A percentile compares a stretch with the other conserved stretches of the same genome.
These are phyloP conservation scores for Radopholus similis DNA, from an alignment of 1,140 invertebrate genomes.

Conservation along the genomic window DNA sequence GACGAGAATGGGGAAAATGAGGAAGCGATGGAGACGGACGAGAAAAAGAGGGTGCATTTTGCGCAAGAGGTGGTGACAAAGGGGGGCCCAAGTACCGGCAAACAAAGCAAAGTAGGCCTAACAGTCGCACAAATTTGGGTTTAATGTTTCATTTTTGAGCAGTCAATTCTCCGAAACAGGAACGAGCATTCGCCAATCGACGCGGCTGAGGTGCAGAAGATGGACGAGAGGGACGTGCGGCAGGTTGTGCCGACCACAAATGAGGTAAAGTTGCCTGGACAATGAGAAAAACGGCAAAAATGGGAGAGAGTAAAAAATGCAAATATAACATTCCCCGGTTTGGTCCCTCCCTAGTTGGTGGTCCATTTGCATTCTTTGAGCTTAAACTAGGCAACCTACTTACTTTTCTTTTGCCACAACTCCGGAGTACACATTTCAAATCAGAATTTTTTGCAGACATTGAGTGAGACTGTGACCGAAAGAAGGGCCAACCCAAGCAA, in stretches of 20 bases:
- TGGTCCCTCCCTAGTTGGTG: no score
- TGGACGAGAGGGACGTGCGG: slow-evolving; percentile 26
- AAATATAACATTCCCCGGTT: no score
- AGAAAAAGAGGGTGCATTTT: slow-evolving; percentile 2
- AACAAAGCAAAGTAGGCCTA: background rate
- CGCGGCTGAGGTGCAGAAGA: slow-evolving; percentile 16
- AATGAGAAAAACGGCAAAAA: no score
- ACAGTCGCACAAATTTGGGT: background rate
- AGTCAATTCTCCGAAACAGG: slow-evolving; percentile 33
- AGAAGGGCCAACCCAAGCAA: background rate
- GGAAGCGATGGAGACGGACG: background rate
- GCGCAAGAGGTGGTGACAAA: background rate
- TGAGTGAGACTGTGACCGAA: background rate
- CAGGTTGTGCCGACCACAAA: slow-evolving; percentile 29
- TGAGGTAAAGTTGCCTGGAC: background rate
- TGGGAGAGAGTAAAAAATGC: no score
- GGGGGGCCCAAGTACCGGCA: background rate
- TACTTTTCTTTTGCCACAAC: no score
- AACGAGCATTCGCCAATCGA: slow-evolving; percentile 34
- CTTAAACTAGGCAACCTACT: no score
- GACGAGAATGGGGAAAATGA: background rate
- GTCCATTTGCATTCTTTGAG: no score
- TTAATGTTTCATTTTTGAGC: slow-evolving; percentile 4
- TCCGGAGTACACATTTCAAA: background rate
- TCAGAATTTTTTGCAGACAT: slow-evolving; percentile 6